Percentiles rank a stretch among this genome's conserved stretches.
Evolutionary conservation across 53 echinoderm and acorn worm species (phyloP).

Genomic region (Crossaster papposus): DNA sequence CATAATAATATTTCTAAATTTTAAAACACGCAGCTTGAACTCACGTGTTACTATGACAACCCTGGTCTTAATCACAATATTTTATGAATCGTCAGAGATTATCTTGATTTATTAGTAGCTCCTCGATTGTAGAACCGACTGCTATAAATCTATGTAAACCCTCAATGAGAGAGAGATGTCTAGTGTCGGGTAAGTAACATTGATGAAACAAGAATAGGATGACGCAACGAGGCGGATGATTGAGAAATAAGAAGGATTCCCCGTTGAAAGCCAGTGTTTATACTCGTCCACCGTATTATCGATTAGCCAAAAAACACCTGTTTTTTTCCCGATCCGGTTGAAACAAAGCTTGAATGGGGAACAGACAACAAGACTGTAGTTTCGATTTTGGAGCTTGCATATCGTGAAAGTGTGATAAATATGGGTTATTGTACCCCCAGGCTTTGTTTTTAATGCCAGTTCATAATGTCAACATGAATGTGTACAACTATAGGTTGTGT

Average conservation of each 20-base stretch:
- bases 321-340: too few species aligned
- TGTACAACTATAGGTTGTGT: too few species aligned
- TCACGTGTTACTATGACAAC: neutral
- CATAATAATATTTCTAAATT: neutral
- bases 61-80: neutral
- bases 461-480: too few species aligned
- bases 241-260: neutral
- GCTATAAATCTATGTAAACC: neutral
- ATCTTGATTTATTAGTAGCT: neutral
- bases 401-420: too few species aligned
- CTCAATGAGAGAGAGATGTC: neutral
- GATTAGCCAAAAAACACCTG: neutral
- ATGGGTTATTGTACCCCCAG: too few species aligned
- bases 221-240: neutral
- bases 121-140: neutral
- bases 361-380: too few species aligned
- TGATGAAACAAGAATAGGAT: neutral
- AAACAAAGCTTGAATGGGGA: too few species aligned
- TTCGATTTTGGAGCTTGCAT: too few species aligned
- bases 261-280: neutral
- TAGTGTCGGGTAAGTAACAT: neutral
- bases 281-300: neutral
- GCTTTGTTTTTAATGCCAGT: too few species aligned
- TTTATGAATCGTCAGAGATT: neutral
- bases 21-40: neutral